Evolutionary conservation across 2,888 invertebrate species (phyloP).

Genomic region (Anoplius nigerrimus): DNA sequence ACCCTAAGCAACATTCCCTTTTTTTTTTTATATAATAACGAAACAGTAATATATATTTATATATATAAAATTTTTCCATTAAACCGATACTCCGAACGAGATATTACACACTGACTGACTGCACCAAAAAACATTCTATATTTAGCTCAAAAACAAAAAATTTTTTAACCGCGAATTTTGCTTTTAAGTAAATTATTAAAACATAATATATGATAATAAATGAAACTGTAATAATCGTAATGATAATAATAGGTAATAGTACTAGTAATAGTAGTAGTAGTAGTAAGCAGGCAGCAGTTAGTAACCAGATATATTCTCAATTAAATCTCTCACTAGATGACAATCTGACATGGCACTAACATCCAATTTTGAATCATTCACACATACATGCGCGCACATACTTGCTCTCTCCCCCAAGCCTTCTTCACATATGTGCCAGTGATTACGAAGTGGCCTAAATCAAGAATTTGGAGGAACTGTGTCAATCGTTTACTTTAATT

Average conservation of each 20-base stretch:
- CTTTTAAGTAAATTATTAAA: constrained; percentile 72
- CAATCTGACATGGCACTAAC: constrained; percentile 73
- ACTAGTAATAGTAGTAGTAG: constrained; percentile 69
- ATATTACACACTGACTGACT: constrained; percentile 63
- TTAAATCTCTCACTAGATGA: constrained; percentile 66
- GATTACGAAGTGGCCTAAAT: no score
- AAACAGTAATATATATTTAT: constrained; percentile 52
- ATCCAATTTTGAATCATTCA: constrained; percentile 61
- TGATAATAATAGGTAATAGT: constrained; percentile 61
- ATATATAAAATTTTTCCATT: constrained; percentile 45
- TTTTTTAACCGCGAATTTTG: constrained; percentile 51
- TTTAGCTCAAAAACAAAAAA: constrained; percentile 36
- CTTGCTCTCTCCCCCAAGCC: constrained; percentile 27
- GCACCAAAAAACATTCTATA: constrained; percentile 65
- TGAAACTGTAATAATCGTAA: constrained; percentile 70
- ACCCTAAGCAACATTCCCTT: constrained; percentile 65
- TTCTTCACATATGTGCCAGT: no score
- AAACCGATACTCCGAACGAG: constrained; percentile 40
- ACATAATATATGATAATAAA: constrained; percentile 70
- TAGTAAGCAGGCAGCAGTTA: constrained; percentile 74
- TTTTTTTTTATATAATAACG: constrained; percentile 52
- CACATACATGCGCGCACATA: constrained; percentile 46
- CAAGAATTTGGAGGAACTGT: no score
- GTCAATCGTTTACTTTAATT: no score
- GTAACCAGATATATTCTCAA: constrained; percentile 68